A percentile compares a stretch with the other conserved stretches of the same genome.
Conservation (phyloP, 1,140 invertebrate genomes). For the Aphidius gifuensis region DNA sequence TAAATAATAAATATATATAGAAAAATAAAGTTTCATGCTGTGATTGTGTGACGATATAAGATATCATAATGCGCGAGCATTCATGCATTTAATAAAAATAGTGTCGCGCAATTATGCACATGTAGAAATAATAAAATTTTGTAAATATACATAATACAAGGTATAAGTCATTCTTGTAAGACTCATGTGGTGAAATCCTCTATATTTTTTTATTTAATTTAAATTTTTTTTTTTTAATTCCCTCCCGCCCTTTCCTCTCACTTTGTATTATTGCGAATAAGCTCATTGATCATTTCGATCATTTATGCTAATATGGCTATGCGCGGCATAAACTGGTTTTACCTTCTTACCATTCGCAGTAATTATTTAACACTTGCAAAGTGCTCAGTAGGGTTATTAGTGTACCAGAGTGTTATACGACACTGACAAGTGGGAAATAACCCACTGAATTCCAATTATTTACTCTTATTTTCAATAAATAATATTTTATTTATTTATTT, state of each 20-base stretch:
- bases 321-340: conserved; percentile 42
- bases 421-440: too few relatives aligned
- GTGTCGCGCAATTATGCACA: too few relatives aligned
- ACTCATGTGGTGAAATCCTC: too few relatives aligned
- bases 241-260: not conserved
- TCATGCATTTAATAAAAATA: not conserved
- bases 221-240: too few relatives aligned
- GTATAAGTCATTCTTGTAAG: too few relatives aligned
- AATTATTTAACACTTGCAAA: conserved; percentile 51
- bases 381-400: conserved; percentile 40
- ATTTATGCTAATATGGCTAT: conserved; percentile 43
- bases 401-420: conserved; percentile 20
- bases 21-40: not conserved
- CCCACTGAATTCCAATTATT: conserved; percentile 9
- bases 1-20: too few relatives aligned
- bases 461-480: conserved; percentile 4
- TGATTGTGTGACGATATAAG: conserved; percentile 11
- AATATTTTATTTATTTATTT: not conserved
- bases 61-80: conserved; percentile 6
- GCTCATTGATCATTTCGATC: conserved; percentile 50
- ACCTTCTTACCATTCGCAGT: conserved; percentile 33
- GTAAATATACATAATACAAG: too few relatives aligned
- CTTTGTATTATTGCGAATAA: conserved; percentile 24
- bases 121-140: too few relatives aligned
- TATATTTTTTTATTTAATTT: too few relatives aligned